A percentile compares a stretch with the other conserved stretches of the same genome.
Conservation (phyloP, 2,888 invertebrate genomes). For the Unio pictorum region DNA sequence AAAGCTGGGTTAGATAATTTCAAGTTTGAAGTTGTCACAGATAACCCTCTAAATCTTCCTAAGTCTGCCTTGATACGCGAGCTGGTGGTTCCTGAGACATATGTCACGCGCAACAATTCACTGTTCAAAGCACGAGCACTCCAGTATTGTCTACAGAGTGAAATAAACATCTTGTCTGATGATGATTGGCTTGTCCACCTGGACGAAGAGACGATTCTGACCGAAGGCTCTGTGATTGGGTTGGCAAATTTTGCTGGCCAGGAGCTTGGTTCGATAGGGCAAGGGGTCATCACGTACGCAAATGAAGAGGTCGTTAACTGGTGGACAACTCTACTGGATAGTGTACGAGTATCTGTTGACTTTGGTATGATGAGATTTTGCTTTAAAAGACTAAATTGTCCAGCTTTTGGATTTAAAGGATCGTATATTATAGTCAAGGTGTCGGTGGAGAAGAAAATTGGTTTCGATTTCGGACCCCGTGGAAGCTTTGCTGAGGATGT, state of each 20-base stretch:
- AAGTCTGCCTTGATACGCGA: slow-evolving; percentile 29
- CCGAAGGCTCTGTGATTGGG: slow-evolving; percentile 31
- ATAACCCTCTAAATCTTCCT: slow-evolving; percentile 28
- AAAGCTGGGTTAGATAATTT: slow-evolving; percentile 40
- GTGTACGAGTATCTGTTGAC: slow-evolving; percentile 38
- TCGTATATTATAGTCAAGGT: slow-evolving; percentile 35
- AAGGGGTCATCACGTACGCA: slow-evolving; percentile 38
- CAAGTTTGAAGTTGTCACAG: slow-evolving; percentile 43
- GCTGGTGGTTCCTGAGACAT: slow-evolving; percentile 31
- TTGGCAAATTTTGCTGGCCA: slow-evolving; percentile 35
- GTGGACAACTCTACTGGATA: slow-evolving; percentile 37
- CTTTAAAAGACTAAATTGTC: slow-evolving; percentile 28
- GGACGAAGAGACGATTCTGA: slow-evolving; percentile 40
- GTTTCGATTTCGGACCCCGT: slow-evolving; percentile 43
- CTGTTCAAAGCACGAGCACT: slow-evolving; percentile 41
- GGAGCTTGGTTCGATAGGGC: slow-evolving; percentile 31
- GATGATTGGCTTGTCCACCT: slow-evolving; percentile 43
- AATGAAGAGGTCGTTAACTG: slow-evolving; percentile 43
- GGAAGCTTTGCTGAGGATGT: slow-evolving; percentile 43
- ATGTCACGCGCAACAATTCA: slow-evolving; percentile 27
- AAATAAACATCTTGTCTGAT: slow-evolving; percentile 27
- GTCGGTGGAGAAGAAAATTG: slow-evolving; percentile 31
- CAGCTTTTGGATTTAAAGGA: slow-evolving; percentile 40
- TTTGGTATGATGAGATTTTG: slow-evolving; percentile 39
- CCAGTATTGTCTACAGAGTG: slow-evolving; percentile 34